These are phyloP conservation scores for Benthosema pterotum DNA, from an alignment of 2,797 vertebrate species.

Conservation along the genomic window DNA sequence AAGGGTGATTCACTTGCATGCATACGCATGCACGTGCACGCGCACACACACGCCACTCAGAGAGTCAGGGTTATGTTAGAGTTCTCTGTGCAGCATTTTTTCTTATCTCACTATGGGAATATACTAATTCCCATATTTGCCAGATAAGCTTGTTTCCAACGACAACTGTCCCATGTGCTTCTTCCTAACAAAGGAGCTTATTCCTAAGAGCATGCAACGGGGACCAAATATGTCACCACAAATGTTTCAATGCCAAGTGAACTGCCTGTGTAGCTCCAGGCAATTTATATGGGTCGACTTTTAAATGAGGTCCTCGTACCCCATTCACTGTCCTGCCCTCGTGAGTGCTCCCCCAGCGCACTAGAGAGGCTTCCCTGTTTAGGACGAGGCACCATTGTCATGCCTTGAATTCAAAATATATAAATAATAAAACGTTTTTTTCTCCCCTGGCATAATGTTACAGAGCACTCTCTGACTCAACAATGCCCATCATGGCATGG, in stretches of 20 bases:
- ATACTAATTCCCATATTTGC: neutral
- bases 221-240: constrained; percentile 4
- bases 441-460: neutral
- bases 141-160: neutral
- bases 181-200: too few relatives aligned
- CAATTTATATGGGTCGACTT: constrained; percentile 1
- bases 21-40: too few relatives aligned
- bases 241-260: constrained; percentile 8
- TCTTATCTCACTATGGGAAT: neutral
- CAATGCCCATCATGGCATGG: neutral
- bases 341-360: constrained; percentile 3
- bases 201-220: neutral
- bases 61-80: neutral
- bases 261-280: constrained; percentile 12
- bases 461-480: neutral
- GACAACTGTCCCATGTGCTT: neutral
- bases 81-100: neutral
- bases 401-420: neutral
- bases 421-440: neutral
- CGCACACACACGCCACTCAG: neutral
- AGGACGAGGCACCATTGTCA: neutral
- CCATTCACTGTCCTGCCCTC: constrained; percentile 13
- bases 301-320: neutral
- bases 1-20: neutral
- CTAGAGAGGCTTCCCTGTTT: neutral